Conservation (phyloP, 1,140 invertebrate genomes). For the Lordiphosa collinella region DNA sequence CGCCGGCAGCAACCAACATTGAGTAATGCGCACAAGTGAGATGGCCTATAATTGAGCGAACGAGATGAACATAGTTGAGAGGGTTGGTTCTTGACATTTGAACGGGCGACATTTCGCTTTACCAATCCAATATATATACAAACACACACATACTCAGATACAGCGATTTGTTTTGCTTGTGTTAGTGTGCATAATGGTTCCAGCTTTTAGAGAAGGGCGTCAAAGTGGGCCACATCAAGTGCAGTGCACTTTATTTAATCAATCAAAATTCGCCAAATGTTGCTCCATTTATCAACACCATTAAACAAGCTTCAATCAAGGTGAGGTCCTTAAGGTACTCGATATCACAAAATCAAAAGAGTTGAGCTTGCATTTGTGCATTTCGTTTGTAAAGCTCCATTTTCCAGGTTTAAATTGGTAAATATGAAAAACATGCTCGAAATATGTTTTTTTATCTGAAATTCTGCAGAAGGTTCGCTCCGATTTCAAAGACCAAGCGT, state of each 20-base stretch:
- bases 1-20: conserved; percentile 20
- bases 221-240: conserved; percentile 40
- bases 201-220: neutral
- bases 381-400: no score
- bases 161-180: neutral
- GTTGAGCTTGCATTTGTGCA: no score
- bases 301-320: no score
- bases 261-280: conserved; percentile 56
- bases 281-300: conserved; percentile 5
- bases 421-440: no score
- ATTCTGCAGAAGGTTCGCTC: no score
- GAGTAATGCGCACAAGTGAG: conserved; percentile 13
- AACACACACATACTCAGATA: conserved; percentile 13
- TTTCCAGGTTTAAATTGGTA: no score
- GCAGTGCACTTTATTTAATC: conserved; percentile 76
- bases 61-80: conserved; percentile 45
- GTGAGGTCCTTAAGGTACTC: no score
- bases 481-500: no score
- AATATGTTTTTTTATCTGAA: no score
- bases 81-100: conserved; percentile 77
- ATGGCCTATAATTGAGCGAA: conserved; percentile 21
- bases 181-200: conserved; percentile 10
- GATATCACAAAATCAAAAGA: no score
- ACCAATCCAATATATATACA: conserved; percentile 5
- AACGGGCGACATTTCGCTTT: conserved; percentile 70